Base-by-base conservation (phyloP, 2,797 vertebrate species). In the Acanthornis magna region DNA sequence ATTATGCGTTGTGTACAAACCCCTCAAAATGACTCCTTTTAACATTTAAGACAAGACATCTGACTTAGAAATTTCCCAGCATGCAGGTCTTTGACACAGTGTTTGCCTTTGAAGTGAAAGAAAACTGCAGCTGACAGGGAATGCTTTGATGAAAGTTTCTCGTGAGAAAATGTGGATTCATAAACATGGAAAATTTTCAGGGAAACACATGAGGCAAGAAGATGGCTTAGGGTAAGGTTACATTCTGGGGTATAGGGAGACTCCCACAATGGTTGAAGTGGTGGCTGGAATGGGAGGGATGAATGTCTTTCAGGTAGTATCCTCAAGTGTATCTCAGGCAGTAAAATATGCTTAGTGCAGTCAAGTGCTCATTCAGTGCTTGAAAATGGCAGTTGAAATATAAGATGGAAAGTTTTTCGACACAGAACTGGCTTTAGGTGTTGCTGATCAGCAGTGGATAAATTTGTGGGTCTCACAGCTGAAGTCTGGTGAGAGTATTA, bases 71-170 rank as follows among this genome's bases (percentile, higher is more conserved):
- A 74, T 71, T 93, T 93, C 82, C 78, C 73, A 93, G 83, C 58
- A 84, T 73, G 70, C 73, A 92, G 60, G 73, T 91, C 85, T 42
- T 72, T 84, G 55, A 57, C 73, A 86, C 43, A 84, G 38, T 4
- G 2, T 60, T 91, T 92, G 32, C 29, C 87, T 96, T 93, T 96
- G 89, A 96, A 95, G 71, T 78, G 34, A 81, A 92, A 84, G 63
- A 77, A 74, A 95, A 86, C 58, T 86, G 76, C 25, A 89, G 70
- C n/a, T 81, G 66, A 95, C 38, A 58, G 43, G 15, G 72, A 89
- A 72, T 67, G 45, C 94, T 94, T 94, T 86, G 85, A 81, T 78
- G 73, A 66, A 78, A 62, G 27, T 90, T 94, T 97, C 94, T 95
- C 83, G 19, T 77, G 91, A 94, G 95, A 95, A 95, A 92, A 87